Conservation (phyloP, 1,140 invertebrate genomes). For the Ceratina australensis region DNA sequence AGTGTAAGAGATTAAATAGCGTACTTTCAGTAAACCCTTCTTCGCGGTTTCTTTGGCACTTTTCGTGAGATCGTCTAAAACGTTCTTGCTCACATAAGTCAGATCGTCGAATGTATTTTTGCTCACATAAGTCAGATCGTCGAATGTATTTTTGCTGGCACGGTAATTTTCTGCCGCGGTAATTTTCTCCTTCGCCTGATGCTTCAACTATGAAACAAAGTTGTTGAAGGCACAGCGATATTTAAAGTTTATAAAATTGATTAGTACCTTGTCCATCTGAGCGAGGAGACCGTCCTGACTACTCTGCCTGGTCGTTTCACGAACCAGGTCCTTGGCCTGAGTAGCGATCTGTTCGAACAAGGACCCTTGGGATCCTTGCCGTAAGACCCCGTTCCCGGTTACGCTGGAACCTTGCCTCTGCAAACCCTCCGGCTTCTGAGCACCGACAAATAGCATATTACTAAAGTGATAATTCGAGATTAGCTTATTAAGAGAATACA, state of each 20-base stretch:
- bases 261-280: constrained; percentile 88
- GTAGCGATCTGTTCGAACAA: constrained; percentile 91
- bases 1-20: no score
- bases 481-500: neutral
- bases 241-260: neutral
- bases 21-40: constrained; percentile 91
- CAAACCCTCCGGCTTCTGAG: constrained; percentile 49
- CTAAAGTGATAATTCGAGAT: neutral
- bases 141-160: constrained; percentile 92
- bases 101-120: constrained; percentile 92
- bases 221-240: neutral
- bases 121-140: constrained; percentile 92
- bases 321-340: constrained; percentile 91
- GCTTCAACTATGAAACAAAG: constrained; percentile 77
- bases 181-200: constrained; percentile 85
- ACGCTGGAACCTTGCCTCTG: constrained; percentile 70
- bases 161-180: no score
- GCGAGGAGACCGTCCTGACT: constrained; percentile 94
- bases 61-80: constrained; percentile 92
- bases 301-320: constrained; percentile 91
- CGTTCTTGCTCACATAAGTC: constrained; percentile 93
- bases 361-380: constrained; percentile 90
- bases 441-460: constrained; percentile 46
- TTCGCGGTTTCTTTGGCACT: constrained; percentile 93
- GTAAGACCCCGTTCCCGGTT: constrained; percentile 79